Evolutionary conservation across 2,888 invertebrate genomes (phyloP), one percentile per base, ranked within the genome.

Genomic region (Disparrhopalites patrizii): DNA sequence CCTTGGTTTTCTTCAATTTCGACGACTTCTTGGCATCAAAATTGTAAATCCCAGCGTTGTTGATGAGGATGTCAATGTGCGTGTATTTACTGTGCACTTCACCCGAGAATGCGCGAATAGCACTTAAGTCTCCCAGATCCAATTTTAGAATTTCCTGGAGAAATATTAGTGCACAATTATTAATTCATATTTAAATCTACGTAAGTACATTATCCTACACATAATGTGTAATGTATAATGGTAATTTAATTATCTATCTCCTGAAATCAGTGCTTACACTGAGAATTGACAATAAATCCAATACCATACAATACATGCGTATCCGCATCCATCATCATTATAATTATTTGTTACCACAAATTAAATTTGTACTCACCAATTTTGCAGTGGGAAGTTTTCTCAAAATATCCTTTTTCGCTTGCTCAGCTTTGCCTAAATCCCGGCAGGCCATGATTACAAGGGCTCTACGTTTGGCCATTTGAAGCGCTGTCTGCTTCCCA

Each of bases 11-110:
- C n/a, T 15, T 4, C n/a, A 43, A 18, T 20, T 20, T 20, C 5
- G 15, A 5, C n/a, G n/a, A n/a, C n/a, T n/a, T n/a, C n/a, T n/a
- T n/a, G n/a, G 28, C 25, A 5, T 43, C 47, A 54, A 54, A 54
- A 5, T 54, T 54, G 54, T 54, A 85, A 0, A 91, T 85, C 0
- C 91, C 91, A 2, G 90, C 91, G 79, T 92, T 92, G 78, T 90
- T 89, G 55, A 91, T 86, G 1, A 92, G 80, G 3, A 88, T 85
- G 79, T 91, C 86, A 68, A 91, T 85, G 20, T 43, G 43, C n/a
- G 5, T 4, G n/a, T 18, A 43, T 15, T 43, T 43, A 15, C 4
- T 81, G 70, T 85, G 83, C 3, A 92, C 83, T 55, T 86, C 80
- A 58, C 83, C 80, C n/a, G 85, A 86, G 82, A 92, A 93, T 56